These are phyloP conservation scores for Microcebus griseorufus DNA, from an alignment of 2,113 vertebrate species.

Conservation along the genomic window DNA sequence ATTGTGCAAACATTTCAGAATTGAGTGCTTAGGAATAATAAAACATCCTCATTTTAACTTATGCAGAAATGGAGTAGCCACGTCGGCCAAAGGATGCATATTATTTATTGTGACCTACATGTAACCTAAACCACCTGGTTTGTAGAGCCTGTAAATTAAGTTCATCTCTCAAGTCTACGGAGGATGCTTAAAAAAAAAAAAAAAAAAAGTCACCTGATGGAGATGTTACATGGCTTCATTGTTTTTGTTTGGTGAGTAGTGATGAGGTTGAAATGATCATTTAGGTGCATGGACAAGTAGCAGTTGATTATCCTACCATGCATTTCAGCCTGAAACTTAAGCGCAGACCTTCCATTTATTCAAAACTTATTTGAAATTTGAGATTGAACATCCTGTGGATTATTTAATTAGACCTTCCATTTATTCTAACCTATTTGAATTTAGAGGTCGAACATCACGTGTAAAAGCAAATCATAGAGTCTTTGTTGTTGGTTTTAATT, in stretches of 20 bases:
- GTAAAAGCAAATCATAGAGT: not conserved
- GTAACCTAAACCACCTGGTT: conserved; percentile 74
- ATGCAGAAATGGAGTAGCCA: conserved; percentile 50
- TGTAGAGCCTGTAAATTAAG: conserved; percentile 63
- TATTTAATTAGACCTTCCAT: not conserved
- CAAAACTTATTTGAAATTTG: not conserved
- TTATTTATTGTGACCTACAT: conserved; percentile 78
- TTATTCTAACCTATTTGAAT: not conserved
- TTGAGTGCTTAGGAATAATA: conserved; percentile 81
- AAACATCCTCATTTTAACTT: conserved; percentile 78
- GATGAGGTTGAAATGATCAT: not conserved
- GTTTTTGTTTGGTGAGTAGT: not conserved
- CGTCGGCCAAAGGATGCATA: conserved; percentile 64
- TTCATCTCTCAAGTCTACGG: conserved; percentile 51
- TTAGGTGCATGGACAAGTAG: not conserved
- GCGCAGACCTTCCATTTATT: not conserved
- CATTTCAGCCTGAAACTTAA: not conserved
- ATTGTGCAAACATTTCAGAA: conserved; percentile 82
- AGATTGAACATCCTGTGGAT: fast-evolving
- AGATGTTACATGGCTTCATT: not conserved
- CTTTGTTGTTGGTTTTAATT: conserved; percentile 9
- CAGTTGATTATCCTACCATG: not conserved
- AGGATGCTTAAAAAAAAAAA: conserved; percentile 7
- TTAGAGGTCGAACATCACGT: fast-evolving
- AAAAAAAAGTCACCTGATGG: not conserved